Base-by-base conservation (phyloP, 1,140 invertebrate genomes). In the Drosophila subobscura region DNA sequence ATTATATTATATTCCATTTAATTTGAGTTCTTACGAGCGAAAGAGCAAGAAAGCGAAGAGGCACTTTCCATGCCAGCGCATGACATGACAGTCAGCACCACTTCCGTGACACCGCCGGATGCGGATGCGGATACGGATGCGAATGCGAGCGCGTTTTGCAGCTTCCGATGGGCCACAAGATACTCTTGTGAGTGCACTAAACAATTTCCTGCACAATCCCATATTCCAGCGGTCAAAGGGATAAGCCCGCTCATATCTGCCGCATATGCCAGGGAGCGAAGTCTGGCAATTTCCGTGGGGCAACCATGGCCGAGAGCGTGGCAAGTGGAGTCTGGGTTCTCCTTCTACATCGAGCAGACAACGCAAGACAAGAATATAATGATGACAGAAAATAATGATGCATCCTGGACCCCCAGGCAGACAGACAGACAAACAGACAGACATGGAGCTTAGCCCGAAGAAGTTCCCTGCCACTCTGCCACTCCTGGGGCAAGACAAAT, bases 311-410 rank as follows among this genome's bases (percentile, higher is more conserved):
- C 59, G 37, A 16, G 20, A 37, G 29, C 33, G 45, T 44, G 57
- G 46, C 56, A 54, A 64, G n/a, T n/a, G 49, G 60, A 50, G 59
- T 51, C 47, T 6, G 27, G 1, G 27, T 6, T 6, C 27, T 27
- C 2, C 29, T 45, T 54, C 59, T 61, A 20, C 16, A 20, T 49
- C 5, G 25, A 58, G 56, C 72, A 79, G 80, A 65, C 78, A 81
- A 81, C 33, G 33, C 33, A 37, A 37, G 33, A 37, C 80, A 78
- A 73, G 83, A 86, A 86, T 88, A 88, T 86, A 86, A 86, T 86
- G 83, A 86, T 86, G 81, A 86, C 81, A 86, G 81, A 86, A 86
- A 86, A 86, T 86, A 86, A 86, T 86, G 81, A 86, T 86, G 81
- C 81, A 86, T 86, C 83, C 81, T 77, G 77, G 76, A 6, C 49